Evolutionary conservation across 2,888 invertebrate genomes (phyloP), one percentile per base, ranked within the genome.

Genomic region (Anorthoa munda): DNA sequence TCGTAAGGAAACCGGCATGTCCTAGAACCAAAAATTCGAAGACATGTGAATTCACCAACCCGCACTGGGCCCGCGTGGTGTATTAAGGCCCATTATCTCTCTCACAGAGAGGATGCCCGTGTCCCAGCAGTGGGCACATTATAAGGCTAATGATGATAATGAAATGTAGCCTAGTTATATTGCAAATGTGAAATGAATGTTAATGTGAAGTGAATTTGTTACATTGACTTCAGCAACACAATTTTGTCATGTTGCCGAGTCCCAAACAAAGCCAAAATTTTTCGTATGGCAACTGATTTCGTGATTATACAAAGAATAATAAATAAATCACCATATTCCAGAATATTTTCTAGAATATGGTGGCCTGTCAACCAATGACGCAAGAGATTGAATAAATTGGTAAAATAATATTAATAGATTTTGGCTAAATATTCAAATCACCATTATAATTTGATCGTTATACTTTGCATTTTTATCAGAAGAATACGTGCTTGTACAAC

Each of bases 371-470:
- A 45, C 39, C 0, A 59, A 56, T 74, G 66, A 80, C 75, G 79
- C 77, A 77, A 51, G 7, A 53, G 17, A 50, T 64, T 21, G 45
- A 67, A 77, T 80, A 79, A 74, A 74, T 80, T 74, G 2, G 31
- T 53, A 21, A 71, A 55, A 55, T 48, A 53, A 31, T 46, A 81
- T 50, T 21, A 66, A 23, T 58, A 61, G 2, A 56, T 64, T 67
- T 81, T 67, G 12, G 11, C 45, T 26, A 67, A 81, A 78, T 59
- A 81, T 67, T 64, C 58, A 21, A 60, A 75, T 46, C 26, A 59
- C 26, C 21, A 51, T 55, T 0, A 56, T 58, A 46, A 51, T 67
- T 81, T 63, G 7, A 64, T 74, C 51, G 63, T 46, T 18, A 18
- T 13, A 39, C 21, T 75, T 81, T 23, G 53, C 53, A 75, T 75